phyloP scores from a whole-genome alignment of 2,888 invertebrate genomes.

The Norana najaformis region DNA sequence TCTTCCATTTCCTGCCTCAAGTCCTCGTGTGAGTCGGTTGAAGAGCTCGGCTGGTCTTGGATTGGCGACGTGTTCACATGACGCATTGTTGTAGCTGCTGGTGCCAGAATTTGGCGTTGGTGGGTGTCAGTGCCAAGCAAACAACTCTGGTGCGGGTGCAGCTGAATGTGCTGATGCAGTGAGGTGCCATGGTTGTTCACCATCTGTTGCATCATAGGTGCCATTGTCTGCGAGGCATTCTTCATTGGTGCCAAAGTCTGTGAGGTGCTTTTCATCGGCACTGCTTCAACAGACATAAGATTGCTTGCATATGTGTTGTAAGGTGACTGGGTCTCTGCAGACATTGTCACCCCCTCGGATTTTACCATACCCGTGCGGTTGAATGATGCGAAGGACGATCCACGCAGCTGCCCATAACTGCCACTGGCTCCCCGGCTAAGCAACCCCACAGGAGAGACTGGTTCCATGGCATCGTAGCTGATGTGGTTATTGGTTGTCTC shows the following conservation, averaged over 20 bases:
- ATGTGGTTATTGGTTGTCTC: constrained; percentile 9
- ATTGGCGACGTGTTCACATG: constrained; percentile 26
- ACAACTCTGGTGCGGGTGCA: constrained; percentile 27
- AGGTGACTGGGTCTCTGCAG: neutral
- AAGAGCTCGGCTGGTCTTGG: constrained; percentile 39
- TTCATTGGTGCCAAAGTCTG: constrained; percentile 9
- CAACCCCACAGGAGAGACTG: constrained; percentile 19
- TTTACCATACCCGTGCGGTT: constrained; percentile 1
- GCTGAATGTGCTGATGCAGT: constrained; percentile 23
- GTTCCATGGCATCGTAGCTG: constrained; percentile 16
- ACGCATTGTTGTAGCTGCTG: neutral
- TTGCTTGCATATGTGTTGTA: constrained; percentile 22
- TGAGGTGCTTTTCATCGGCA: constrained; percentile 14
- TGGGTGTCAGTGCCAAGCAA: neutral
- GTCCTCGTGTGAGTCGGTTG: constrained; percentile 45
- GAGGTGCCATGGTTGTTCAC: constrained; percentile 9
- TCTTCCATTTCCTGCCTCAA: constrained; percentile 71
- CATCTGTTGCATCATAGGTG: constrained; percentile 8
- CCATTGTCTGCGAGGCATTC: constrained; percentile 2
- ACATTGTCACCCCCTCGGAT: neutral
- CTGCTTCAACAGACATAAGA: neutral
- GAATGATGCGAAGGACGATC: neutral
- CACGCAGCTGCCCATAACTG: neutral
- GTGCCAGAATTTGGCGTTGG: neutral
- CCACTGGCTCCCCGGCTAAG: neutral